phyloP scores from a whole-genome alignment of 2,113 vertebrate species.

The Empidonax traillii region DNA sequence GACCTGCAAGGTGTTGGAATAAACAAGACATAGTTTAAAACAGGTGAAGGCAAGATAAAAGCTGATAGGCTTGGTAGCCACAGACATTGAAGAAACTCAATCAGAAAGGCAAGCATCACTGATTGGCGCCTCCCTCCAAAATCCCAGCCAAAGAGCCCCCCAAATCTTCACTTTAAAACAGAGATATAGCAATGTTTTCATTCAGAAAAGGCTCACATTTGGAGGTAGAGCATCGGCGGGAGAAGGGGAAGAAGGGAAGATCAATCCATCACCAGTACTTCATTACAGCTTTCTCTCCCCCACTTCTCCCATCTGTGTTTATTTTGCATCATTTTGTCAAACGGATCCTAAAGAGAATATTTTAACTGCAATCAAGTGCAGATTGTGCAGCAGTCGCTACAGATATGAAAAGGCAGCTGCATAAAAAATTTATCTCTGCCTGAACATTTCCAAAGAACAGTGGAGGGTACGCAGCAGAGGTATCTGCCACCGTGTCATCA shows the following conservation, averaged over 20 bases:
- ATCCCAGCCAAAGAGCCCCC: not conserved
- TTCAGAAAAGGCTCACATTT: conserved; percentile 38
- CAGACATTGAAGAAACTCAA: not conserved
- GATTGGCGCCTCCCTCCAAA: not conserved
- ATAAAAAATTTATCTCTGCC: conserved; percentile 54
- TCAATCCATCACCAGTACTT: conserved; percentile 19
- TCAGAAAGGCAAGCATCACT: not conserved
- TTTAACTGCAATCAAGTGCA: conserved; percentile 73
- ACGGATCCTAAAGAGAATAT: conserved; percentile 65
- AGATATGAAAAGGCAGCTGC: conserved; percentile 71
- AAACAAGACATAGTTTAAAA: conserved; percentile 25
- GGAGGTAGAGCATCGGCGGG: not conserved
- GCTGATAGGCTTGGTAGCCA: not conserved
- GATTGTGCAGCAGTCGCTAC: conserved; percentile 57
- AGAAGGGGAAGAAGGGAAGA: not conserved
- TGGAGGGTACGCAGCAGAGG: conserved; percentile 35
- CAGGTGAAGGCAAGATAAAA: not conserved
- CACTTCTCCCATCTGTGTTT: conserved; percentile 73
- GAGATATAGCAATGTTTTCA: conserved; percentile 15
- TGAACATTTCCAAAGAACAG: conserved; percentile 48
- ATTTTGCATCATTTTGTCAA: conserved; percentile 71
- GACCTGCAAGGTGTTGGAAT: conserved; percentile 53
- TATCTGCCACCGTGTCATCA: conserved; percentile 8
- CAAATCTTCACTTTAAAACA: not conserved
- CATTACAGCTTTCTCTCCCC: conserved; percentile 23